Conservation (phyloP, 2,888 invertebrate species). For the Chymomyza procnemis region DNA sequence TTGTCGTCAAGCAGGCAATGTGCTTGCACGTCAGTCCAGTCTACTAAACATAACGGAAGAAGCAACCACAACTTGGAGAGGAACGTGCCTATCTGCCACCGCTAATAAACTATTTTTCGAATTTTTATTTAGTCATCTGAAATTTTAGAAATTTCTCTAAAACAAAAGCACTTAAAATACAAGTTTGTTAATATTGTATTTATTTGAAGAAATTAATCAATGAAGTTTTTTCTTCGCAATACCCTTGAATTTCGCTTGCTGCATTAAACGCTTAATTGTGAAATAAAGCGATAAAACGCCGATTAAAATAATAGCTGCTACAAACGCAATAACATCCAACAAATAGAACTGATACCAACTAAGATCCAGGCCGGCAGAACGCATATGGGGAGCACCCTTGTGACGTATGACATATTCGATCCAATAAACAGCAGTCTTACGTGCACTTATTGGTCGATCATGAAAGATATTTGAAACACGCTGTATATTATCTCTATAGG, state of each 20-base stretch:
- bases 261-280: conserved; percentile 24
- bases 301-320: conserved; percentile 4
- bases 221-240: neutral
- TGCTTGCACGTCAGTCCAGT: too few relatives aligned
- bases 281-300: neutral
- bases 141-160: too few relatives aligned
- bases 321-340: conserved; percentile 75
- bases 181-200: too few relatives aligned
- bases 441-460: conserved; percentile 75
- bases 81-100: too few relatives aligned
- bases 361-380: conserved; percentile 75
- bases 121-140: too few relatives aligned
- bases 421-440: conserved; percentile 78
- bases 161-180: too few relatives aligned
- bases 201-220: too few relatives aligned
- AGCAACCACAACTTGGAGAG: too few relatives aligned
- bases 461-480: conserved; percentile 75
- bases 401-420: conserved; percentile 78
- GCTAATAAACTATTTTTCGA: too few relatives aligned
- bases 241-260: conserved; percentile 8
- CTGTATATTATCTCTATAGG: conserved; percentile 74
- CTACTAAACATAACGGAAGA: too few relatives aligned
- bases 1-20: too few relatives aligned
- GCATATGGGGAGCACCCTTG: conserved; percentile 77
- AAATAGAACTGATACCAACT: conserved; percentile 77